Conservation (phyloP, 2,797 vertebrate species). For the Mastacembelus armatus region DNA sequence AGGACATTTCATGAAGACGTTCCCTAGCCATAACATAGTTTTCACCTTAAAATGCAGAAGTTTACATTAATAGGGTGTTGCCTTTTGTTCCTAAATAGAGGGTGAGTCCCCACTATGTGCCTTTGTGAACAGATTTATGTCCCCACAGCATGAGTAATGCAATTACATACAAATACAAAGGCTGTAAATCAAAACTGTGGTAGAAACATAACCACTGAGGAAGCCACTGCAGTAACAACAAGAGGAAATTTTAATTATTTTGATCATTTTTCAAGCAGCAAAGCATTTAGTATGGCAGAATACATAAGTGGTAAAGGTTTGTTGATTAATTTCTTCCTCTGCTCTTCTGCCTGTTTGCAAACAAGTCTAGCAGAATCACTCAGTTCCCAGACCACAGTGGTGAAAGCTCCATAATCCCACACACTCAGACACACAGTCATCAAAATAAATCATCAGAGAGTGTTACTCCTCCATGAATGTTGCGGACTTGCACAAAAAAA, state of each 20-base stretch:
- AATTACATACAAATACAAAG: conserved; percentile 4
- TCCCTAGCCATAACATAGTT: too few species aligned
- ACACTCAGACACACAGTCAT: conserved; percentile 18
- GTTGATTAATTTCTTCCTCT: conserved; percentile 34
- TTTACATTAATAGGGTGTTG: too few species aligned
- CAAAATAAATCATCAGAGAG: conserved; percentile 32
- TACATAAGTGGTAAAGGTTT: neutral
- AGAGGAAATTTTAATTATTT: neutral
- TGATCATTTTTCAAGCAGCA: conserved; percentile 2
- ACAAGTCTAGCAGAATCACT: conserved; percentile 49
- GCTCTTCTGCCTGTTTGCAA: conserved; percentile 61
- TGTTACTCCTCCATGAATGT: conserved; percentile 30
- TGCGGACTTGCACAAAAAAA: conserved; percentile 37
- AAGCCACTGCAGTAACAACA: conserved; percentile 5
- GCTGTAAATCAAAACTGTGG: neutral
- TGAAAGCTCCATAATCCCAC: conserved; percentile 35
- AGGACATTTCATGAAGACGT: too few species aligned
- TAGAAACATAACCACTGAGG: neutral
- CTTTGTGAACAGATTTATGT: neutral
- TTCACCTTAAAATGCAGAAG: too few species aligned
- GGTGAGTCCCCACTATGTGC: too few species aligned
- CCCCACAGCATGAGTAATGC: neutral
- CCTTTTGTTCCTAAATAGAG: too few species aligned
- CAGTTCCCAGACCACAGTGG: conserved; percentile 26
- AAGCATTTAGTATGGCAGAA: neutral